These are phyloP conservation scores for Magallana gigas DNA, from an alignment of 1,140 invertebrate species.

Conservation along the genomic window DNA sequence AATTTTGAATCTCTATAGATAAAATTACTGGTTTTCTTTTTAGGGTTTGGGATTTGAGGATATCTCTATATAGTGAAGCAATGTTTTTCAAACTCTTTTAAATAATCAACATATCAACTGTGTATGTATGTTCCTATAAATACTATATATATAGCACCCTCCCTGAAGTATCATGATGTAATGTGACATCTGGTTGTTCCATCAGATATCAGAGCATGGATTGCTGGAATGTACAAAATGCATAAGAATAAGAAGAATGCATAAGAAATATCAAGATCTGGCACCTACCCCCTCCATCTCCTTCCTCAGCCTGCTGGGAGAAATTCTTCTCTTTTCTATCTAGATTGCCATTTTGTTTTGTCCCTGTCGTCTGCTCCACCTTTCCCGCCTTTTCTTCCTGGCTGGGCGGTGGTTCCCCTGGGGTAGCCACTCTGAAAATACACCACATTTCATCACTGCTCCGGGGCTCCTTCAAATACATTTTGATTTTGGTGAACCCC, in stretches of 20 bases:
- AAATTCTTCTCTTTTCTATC: constrained; percentile 1
- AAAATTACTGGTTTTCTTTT: too few species aligned
- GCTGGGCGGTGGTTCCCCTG: background rate
- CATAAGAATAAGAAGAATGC: background rate
- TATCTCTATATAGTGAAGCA: too few species aligned
- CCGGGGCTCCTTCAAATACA: constrained; percentile 17
- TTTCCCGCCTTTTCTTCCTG: constrained; percentile 9
- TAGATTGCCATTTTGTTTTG: background rate
- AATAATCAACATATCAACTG: too few species aligned
- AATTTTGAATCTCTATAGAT: too few species aligned
- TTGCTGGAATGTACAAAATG: constrained; percentile 9
- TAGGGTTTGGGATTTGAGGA: too few species aligned
- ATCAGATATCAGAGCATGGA: too few species aligned
- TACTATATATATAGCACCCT: too few species aligned
- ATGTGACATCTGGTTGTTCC: too few species aligned
- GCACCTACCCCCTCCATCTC: background rate
- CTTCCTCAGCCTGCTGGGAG: background rate
- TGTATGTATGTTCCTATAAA: too few species aligned
- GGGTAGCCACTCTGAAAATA: constrained; percentile 35
- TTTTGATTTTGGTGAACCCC: constrained; percentile 3
- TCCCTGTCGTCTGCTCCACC: background rate
- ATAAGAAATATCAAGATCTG: constrained; percentile 14
- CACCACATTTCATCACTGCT: constrained; percentile 32
- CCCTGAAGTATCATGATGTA: too few species aligned
- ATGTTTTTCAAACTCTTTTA: too few species aligned